Evolutionary conservation across 2,113 vertebrate species (phyloP).

Genomic region (Sigmodon hispidus): DNA sequence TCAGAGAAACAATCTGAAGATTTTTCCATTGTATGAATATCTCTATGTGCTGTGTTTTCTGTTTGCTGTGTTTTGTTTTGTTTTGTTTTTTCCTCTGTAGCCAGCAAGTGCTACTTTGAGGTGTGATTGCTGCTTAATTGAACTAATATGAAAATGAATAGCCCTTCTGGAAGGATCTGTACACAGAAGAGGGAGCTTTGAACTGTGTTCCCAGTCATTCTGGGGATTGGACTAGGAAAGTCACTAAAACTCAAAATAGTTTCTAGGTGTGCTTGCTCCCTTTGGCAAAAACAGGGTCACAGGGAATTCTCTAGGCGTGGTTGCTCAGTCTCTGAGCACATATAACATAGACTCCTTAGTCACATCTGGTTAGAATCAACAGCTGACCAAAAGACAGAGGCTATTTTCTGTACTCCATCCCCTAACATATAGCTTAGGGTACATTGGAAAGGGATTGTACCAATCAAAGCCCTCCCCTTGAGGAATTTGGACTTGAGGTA

Average conservation of each 20-base stretch:
- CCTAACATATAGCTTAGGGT: neutral
- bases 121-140: constrained; percentile 3
- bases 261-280: neutral
- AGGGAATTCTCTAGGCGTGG: neutral
- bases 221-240: neutral
- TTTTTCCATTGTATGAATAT: neutral
- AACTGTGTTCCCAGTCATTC: constrained; percentile 1
- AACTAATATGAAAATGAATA: constrained; percentile 38
- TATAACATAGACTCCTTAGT: neutral
- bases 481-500: neutral
- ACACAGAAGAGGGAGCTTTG: neutral
- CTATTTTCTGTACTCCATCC: neutral
- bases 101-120: neutral
- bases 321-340: neutral
- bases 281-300: neutral
- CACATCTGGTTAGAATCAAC: neutral
- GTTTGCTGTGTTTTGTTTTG: neutral
- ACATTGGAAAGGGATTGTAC: neutral
- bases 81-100: constrained; percentile 9
- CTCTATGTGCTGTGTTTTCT: neutral
- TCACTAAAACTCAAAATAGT: neutral
- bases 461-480: neutral
- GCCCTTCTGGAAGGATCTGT: neutral
- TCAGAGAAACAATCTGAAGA: neutral
- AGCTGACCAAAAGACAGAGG: neutral